These are phyloP conservation scores for Piprites chloris DNA, from an alignment of 2,113 vertebrate species.

Conservation along the genomic window DNA sequence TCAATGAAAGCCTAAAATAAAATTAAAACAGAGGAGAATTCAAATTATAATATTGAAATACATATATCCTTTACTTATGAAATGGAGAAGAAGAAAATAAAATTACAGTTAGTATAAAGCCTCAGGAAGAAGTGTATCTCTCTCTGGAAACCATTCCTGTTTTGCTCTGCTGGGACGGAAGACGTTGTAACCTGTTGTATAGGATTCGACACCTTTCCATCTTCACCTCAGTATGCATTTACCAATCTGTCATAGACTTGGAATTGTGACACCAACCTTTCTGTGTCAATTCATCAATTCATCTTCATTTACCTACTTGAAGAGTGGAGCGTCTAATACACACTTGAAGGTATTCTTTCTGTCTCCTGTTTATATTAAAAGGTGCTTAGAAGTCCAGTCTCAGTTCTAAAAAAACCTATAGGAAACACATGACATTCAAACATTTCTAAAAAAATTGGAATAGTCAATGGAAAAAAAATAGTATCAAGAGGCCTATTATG, in stretches of 20 bases:
- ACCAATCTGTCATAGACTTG: neutral
- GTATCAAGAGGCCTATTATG: neutral
- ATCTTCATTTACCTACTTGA: neutral
- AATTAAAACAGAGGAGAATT: neutral
- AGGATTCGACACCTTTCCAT: neutral
- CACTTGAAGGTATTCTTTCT: neutral
- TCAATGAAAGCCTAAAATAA: neutral
- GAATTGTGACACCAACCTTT: neutral
- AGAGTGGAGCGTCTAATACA: neutral
- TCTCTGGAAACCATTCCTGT: neutral
- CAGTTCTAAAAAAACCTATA: neutral
- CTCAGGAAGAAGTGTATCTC: neutral
- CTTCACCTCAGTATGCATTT: neutral
- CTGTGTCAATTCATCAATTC: neutral
- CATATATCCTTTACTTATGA: neutral
- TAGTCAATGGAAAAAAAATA: neutral
- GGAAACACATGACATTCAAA: neutral
- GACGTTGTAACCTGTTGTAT: neutral
- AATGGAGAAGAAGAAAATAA: neutral
- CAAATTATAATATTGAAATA: neutral
- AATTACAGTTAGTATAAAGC: neutral
- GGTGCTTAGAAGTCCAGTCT: neutral
- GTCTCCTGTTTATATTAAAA: neutral
- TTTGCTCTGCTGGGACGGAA: neutral
- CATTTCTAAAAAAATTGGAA: neutral